Conservation (phyloP, 2,888 invertebrate species). For the Perizoma affinitatum region DNA sequence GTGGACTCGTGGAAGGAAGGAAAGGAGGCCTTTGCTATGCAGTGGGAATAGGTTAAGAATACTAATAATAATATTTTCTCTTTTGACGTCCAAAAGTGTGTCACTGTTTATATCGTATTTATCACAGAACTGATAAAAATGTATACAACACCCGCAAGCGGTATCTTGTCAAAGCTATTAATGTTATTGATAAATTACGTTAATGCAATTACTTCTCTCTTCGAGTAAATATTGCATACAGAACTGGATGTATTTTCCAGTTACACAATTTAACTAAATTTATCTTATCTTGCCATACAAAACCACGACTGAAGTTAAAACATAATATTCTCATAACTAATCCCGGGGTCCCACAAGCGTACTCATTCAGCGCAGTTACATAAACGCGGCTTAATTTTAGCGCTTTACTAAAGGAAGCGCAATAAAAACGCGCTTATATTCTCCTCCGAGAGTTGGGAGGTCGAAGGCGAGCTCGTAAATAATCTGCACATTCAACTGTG, state of each 20-base stretch:
- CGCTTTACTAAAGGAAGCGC: slow-evolving; percentile 54
- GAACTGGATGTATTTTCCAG: slow-evolving; percentile 30
- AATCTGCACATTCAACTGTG: slow-evolving; percentile 64
- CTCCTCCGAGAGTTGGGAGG: slow-evolving; percentile 41
- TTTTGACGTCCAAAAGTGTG: too few relatives aligned
- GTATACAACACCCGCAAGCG: too few relatives aligned
- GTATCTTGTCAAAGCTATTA: too few relatives aligned
- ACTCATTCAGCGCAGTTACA: slow-evolving; percentile 45
- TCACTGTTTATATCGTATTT: too few relatives aligned
- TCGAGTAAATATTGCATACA: slow-evolving; percentile 16
- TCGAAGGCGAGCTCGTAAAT: slow-evolving; percentile 58
- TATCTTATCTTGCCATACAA: slow-evolving; percentile 34
- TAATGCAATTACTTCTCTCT: too few relatives aligned
- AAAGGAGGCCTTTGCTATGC: too few relatives aligned
- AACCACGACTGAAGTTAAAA: slow-evolving; percentile 37
- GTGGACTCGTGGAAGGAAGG: too few relatives aligned
- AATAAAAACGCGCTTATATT: slow-evolving; percentile 58
- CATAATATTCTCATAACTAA: slow-evolving; percentile 41
- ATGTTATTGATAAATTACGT: too few relatives aligned
- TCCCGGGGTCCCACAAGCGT: slow-evolving; percentile 38
- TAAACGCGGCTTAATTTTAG: slow-evolving; percentile 58
- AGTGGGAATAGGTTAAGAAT: too few relatives aligned
- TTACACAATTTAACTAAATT: slow-evolving; percentile 31
- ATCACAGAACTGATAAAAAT: too few relatives aligned
- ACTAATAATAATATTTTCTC: too few relatives aligned